Base-by-base conservation (phyloP, 2,888 invertebrate species). In the Macrophya alboannulata region DNA sequence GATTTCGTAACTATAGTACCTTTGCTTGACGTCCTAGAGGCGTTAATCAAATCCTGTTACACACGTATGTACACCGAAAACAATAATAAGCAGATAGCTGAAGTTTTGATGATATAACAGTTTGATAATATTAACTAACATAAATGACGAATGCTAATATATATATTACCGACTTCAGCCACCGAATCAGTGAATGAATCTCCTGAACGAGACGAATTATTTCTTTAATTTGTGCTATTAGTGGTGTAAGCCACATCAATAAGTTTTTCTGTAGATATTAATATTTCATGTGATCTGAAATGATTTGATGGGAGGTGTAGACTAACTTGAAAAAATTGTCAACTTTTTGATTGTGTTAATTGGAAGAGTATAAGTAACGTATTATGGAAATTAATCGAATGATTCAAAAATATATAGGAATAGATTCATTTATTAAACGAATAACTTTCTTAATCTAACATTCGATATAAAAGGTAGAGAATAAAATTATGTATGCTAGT, bases 391-490 rank as follows among this genome's bases (percentile, higher is more conserved):
- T 51, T 5, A 76, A 25, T 25, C 51, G 51, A 12, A 6, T 25
- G 17, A 37, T n/a, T 55, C 10, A 37, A 37, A 48, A 76, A 12
- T 37, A 15, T 31, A 25, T 76, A 51, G 12, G 37, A 55, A 55
- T 77, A 55, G 9, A 31, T 77, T 77, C 21, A 55, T 77, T 77
- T 37, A 51, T 51, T 74, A 8, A 74, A 45, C 9, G 31, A 76
- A 48, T 48, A 51, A 48, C 77, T 8, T 31, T 55, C 51, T 77
- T 77, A 77, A 55, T 51, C 51, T 77, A 77, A 51, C 77, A 55
- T 77, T 77, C 55, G 4, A 37, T 77, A 77, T 6, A 55, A 77
- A 77, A 77, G 25, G 15, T 74, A 21, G 31, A 31, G 72, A 6
- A n/a, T 74, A 74, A 74, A 45, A 74, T 45, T 74, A 74, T 43